A percentile compares a stretch with the other conserved stretches of the same genome.
Conservation (phyloP, 2,113 vertebrate species). For the Tetrax tetrax region DNA sequence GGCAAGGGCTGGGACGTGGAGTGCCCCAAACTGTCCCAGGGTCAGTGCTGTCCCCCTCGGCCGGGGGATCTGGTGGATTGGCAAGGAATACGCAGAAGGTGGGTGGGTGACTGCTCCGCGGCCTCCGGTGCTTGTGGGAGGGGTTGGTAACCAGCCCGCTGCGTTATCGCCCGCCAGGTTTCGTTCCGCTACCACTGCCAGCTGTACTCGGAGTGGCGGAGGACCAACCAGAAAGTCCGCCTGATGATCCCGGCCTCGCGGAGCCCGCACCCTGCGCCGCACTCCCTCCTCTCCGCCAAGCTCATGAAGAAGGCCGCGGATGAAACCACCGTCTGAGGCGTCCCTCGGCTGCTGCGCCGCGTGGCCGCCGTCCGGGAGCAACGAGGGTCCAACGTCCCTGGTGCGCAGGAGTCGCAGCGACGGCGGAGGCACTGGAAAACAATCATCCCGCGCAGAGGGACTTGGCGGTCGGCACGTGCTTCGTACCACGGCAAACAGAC, state of each 20-base stretch:
- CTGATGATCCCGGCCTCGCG: conserved; percentile 84
- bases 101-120: background rate
- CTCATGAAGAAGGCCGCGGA: conserved; percentile 86
- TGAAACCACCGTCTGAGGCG: conserved; percentile 88
- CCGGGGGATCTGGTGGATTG: background rate
- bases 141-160: background rate
- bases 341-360: accelerated
- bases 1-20: accelerated
- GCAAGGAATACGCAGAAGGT: accelerated
- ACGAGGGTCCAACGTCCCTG: background rate
- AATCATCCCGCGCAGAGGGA: background rate
- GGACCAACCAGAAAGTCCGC: conserved; percentile 93
- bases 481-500: background rate
- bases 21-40: accelerated
- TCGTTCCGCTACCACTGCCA: conserved; percentile 98
- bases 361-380: background rate
- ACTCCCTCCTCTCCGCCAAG: conserved; percentile 85
- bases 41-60: background rate
- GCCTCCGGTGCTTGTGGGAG: accelerated
- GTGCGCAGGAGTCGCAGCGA: accelerated
- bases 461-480: background rate
- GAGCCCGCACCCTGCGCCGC: conserved; percentile 78
- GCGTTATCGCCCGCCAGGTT: conserved; percentile 76
- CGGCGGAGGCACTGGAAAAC: background rate
- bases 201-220: conserved; percentile 94